Percentiles rank a stretch among this genome's conserved stretches.
phyloP scores from a whole-genome alignment of 2,113 vertebrate genomes.

The Poeciliopsis retropinna region DNA sequence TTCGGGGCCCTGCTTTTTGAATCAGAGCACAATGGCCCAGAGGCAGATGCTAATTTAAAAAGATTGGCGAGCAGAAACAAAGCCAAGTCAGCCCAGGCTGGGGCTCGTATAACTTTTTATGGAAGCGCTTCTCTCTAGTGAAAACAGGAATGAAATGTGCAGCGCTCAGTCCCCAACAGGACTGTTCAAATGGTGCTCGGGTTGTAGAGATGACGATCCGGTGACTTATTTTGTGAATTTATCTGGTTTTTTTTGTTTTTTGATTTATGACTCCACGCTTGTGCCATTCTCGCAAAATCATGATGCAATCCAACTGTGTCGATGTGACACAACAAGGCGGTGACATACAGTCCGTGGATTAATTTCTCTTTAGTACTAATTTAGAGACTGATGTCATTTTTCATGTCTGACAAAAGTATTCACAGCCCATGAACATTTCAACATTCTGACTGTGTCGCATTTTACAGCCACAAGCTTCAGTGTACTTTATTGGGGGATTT shows the following conservation, averaged over 20 bases:
- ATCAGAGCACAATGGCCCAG: constrained; percentile 56
- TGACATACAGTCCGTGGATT: background rate
- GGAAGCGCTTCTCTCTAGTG: constrained; percentile 60
- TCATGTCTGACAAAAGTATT: background rate
- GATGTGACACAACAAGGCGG: constrained; percentile 13
- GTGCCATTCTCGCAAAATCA: constrained; percentile 15
- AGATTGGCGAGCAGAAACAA: constrained; percentile 49
- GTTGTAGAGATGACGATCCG: background rate
- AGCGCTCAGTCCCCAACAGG: constrained; percentile 9
- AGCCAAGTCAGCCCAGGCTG: constrained; percentile 49
- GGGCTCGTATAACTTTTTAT: constrained; percentile 58
- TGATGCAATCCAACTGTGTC: constrained; percentile 19
- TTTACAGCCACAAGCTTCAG: background rate
- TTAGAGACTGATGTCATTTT: constrained; percentile 13
- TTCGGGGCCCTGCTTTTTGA: constrained; percentile 67
- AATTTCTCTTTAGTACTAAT: constrained; percentile 27
- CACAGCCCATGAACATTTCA: too few species aligned
- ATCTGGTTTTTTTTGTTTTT: background rate
- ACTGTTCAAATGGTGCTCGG: constrained; percentile 8
- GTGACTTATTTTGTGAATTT: constrained; percentile 18
- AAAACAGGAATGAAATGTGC: constrained; percentile 43
- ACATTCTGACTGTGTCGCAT: background rate
- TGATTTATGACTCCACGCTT: constrained; percentile 15
- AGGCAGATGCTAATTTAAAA: constrained; percentile 55
- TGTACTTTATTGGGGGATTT: background rate